A percentile compares a stretch with the other conserved stretches of the same genome.
phyloP scores from a whole-genome alignment of 2,888 invertebrate genomes.

The Auanema sp. region DNA sequence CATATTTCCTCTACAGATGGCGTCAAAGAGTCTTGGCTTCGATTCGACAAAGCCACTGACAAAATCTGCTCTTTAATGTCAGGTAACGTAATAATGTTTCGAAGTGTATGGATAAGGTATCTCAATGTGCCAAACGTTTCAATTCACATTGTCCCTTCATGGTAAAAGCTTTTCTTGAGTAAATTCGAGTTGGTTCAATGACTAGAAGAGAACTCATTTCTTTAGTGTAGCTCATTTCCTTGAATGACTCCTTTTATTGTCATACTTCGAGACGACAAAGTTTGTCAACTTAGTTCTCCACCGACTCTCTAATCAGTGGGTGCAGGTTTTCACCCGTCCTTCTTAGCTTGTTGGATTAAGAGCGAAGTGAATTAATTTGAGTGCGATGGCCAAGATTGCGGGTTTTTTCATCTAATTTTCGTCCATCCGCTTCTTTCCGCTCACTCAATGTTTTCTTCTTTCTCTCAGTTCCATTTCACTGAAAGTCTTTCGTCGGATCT shows the following conservation, averaged over 20 bases:
- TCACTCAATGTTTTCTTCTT: neutral
- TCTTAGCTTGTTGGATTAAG: conserved; percentile 4
- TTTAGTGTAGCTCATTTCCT: conserved; percentile 6
- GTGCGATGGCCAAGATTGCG: conserved; percentile 22
- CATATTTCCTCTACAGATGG: conserved; percentile 62
- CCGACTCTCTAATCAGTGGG: neutral
- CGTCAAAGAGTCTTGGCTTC: conserved; percentile 55
- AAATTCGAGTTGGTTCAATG: neutral
- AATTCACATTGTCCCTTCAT: neutral
- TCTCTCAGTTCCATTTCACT: too few species aligned
- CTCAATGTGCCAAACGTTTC: neutral
- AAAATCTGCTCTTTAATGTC: conserved; percentile 52
- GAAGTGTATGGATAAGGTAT: neutral
- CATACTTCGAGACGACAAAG: neutral
- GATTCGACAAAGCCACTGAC: conserved; percentile 53
- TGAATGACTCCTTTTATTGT: conserved; percentile 18
- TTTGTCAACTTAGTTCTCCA: neutral
- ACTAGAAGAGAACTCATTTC: conserved; percentile 1
- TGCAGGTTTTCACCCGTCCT: neutral
- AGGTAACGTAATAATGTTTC: conserved; percentile 20
- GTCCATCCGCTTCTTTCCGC: conserved; percentile 7
- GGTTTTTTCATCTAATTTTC: conserved; percentile 13
- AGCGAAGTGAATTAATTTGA: conserved; percentile 23
- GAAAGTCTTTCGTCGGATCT: too few species aligned
- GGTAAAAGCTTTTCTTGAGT: neutral